Base-by-base conservation (phyloP, 2,888 invertebrate species). In the Lasioglossum pauxillum region DNA sequence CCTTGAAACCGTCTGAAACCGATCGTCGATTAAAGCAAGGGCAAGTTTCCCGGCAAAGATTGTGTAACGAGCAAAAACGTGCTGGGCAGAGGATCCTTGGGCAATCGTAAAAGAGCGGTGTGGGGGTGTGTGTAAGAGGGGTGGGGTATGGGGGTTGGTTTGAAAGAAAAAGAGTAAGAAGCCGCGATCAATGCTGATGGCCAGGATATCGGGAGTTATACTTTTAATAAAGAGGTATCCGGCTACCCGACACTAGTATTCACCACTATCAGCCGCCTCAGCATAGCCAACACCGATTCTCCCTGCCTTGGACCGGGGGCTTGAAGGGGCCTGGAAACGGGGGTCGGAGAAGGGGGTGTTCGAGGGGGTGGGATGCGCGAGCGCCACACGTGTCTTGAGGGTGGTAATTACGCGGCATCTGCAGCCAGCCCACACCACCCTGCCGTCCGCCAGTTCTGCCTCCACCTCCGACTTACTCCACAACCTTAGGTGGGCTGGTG, bases 371-470 rank as follows among this genome's bases (percentile, higher is more conserved):
- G 87, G 92, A 92, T 92, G 94, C 92, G 93, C 91, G 92, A 91
- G 92, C 92, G 94, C 94, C 95, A 95, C 95, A 94, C 95, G 95
- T 95, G 95, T 95, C 95, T 95, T 95, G 95, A 95, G 95, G 95
- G 95, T 95, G 95, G 95, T 95, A 95, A 95, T 95, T 95, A 95
- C 95, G 95, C 95, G 94, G 95, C 95, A 95, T 95, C 95, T 95
- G 95, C 95, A 95, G 94, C 94, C 92, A 89, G 91, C 87, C 89
- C 92, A 87, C 91, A 86, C 88, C 88, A 86, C 86, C 89, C 88
- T 90, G 88, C 87, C 92, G 92, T 92, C 92, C 89, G 90, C 92
- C 87, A 89, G 91, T 92, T 89, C 89, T 80, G 84, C 84, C 88
- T 57, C 87, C 88, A 82, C 92, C 93, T 91, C 92, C 92, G 91